phyloP scores from a whole-genome alignment of 2,113 vertebrate species.

The Microcebus griseorufus region DNA sequence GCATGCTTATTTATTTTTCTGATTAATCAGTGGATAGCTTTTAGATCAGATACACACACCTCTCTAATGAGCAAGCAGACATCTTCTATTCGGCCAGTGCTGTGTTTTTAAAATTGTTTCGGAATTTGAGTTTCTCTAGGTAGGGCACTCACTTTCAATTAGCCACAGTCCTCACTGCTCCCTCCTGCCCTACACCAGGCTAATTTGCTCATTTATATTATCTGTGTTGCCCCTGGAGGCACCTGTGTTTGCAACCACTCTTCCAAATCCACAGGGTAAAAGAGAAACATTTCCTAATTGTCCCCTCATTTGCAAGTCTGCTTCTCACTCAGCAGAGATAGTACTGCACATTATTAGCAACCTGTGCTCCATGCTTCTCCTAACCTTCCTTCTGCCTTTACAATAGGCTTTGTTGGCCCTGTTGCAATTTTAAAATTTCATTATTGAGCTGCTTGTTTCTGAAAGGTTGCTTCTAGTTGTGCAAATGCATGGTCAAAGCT shows the following conservation, averaged over 20 bases:
- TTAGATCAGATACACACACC: background rate
- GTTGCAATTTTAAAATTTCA: background rate
- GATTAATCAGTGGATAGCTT: background rate
- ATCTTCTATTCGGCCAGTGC: background rate
- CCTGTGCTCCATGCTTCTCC: background rate
- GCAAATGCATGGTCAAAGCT: background rate
- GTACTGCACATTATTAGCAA: background rate
- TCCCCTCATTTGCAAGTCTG: background rate
- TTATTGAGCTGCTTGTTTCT: background rate
- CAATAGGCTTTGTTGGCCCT: background rate
- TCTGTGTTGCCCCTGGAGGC: background rate
- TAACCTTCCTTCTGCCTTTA: background rate
- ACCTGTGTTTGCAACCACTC: background rate
- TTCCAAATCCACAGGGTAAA: background rate
- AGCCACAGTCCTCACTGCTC: background rate
- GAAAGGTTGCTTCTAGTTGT: constrained; percentile 12
- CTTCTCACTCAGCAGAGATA: background rate
- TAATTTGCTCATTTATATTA: background rate
- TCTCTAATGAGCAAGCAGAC: background rate
- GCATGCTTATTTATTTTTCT: background rate
- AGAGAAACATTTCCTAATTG: background rate
- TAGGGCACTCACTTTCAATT: background rate
- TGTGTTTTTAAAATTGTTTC: background rate
- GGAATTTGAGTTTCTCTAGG: background rate
- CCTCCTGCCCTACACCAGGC: background rate